Evolutionary conservation across 2,888 invertebrate species (phyloP).

Genomic region (Apodemia mormo): DNA sequence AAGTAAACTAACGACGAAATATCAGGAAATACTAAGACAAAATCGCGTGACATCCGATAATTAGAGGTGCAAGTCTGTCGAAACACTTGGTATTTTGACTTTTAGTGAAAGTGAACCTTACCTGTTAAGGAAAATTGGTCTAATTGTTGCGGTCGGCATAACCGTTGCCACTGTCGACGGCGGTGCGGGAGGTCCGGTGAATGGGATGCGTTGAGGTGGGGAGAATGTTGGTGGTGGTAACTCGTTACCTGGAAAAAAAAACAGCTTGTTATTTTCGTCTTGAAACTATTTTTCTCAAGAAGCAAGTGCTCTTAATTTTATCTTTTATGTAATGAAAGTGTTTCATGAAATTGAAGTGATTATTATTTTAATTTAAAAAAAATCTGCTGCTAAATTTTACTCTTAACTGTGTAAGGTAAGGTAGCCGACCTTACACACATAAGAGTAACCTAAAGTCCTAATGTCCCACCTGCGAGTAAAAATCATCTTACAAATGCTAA

Average conservation of each 20-base stretch:
- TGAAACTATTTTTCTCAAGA: too few species aligned
- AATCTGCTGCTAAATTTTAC: too few species aligned
- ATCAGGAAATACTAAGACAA: neutral
- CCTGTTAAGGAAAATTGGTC: slow-evolving; percentile 55
- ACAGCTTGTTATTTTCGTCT: neutral
- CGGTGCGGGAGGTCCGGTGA: slow-evolving; percentile 36
- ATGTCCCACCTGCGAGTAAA: too few species aligned
- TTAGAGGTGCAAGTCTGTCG: neutral
- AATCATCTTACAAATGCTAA: too few species aligned
- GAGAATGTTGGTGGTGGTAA: slow-evolving; percentile 38
- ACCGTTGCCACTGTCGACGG: slow-evolving; percentile 35
- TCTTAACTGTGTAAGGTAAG: too few species aligned
- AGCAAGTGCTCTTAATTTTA: too few species aligned
- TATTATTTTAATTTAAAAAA: too few species aligned
- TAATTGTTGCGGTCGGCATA: slow-evolving; percentile 42
- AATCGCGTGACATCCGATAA: slow-evolving; percentile 2
- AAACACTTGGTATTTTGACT: neutral
- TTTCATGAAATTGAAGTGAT: too few species aligned
- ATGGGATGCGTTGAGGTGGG: slow-evolving; percentile 38
- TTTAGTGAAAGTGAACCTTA: slow-evolving; percentile 28
- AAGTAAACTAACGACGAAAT: too few species aligned
- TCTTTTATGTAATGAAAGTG: too few species aligned
- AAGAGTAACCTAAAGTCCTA: too few species aligned
- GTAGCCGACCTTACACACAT: too few species aligned
- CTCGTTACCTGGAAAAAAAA: slow-evolving; percentile 37